Conservation (phyloP, 1,140 invertebrate species). For the Orussus abietinus region DNA sequence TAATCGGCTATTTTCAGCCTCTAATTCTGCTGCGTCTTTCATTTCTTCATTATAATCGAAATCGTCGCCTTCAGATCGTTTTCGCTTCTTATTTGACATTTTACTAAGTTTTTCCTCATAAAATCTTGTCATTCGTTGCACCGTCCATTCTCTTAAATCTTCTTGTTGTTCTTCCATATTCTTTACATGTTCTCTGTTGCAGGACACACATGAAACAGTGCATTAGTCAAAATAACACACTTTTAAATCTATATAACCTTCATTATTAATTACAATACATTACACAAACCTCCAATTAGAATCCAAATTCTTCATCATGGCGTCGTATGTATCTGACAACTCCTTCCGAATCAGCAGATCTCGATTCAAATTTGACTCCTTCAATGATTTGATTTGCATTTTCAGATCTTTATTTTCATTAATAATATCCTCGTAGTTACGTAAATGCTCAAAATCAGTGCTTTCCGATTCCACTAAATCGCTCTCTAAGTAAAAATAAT, state of each 20-base stretch:
- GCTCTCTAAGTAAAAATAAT: slow-evolving; percentile 9
- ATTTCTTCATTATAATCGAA: slow-evolving; percentile 19
- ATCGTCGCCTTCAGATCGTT: slow-evolving; percentile 9
- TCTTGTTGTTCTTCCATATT: slow-evolving; percentile 40
- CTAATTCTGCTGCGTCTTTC: slow-evolving; percentile 23
- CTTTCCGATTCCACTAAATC: slow-evolving; percentile 13
- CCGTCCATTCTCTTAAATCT: slow-evolving; percentile 34
- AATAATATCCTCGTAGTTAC: slow-evolving; percentile 37
- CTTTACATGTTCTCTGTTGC: slow-evolving; percentile 31
- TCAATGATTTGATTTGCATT: slow-evolving; percentile 32
- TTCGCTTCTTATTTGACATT: slow-evolving; percentile 24
- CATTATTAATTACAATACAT: background rate
- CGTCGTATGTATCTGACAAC: slow-evolving; percentile 34
- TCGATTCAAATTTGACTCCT: slow-evolving; percentile 27
- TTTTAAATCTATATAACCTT: slow-evolving; percentile 5
- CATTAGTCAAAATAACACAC: slow-evolving; percentile 13
- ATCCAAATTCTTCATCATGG: slow-evolving; percentile 39
- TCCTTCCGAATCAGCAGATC: slow-evolving; percentile 44
- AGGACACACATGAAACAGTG: background rate
- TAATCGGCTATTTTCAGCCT: slow-evolving; percentile 32
- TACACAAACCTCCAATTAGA: slow-evolving; percentile 32
- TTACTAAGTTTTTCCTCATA: slow-evolving; percentile 37
- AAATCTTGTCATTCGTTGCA: slow-evolving; percentile 34
- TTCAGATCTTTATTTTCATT: slow-evolving; percentile 39
- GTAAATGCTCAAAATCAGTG: slow-evolving; percentile 18